These are phyloP conservation scores for Paradisaea rubra DNA, from an alignment of 2,113 vertebrate genomes.

Conservation along the genomic window DNA sequence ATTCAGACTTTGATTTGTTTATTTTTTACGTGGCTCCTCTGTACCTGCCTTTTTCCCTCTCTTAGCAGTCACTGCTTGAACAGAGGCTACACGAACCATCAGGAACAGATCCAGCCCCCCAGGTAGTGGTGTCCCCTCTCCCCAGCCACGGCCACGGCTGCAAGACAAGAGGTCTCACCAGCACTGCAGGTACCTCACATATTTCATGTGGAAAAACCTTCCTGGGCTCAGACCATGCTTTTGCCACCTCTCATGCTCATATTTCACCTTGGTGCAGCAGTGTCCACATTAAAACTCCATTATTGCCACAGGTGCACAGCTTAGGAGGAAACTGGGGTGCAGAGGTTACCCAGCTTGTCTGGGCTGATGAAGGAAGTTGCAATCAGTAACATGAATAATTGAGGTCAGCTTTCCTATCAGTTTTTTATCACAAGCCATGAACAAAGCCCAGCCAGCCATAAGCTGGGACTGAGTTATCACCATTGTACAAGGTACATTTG, in stretches of 20 bases:
- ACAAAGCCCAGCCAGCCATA: not conserved
- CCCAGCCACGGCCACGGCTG: fast-evolving
- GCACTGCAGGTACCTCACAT: not conserved
- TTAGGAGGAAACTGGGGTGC: not conserved
- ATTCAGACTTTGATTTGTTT: not conserved
- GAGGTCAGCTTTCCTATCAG: not conserved
- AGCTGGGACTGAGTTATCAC: not conserved
- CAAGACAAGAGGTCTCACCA: fast-evolving
- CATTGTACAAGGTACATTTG: not conserved
- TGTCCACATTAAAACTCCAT: not conserved
- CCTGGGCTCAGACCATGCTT: not conserved
- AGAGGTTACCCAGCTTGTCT: not conserved
- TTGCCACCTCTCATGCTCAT: not conserved
- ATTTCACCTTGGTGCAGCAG: not conserved
- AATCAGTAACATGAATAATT: not conserved
- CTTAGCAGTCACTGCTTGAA: not conserved
- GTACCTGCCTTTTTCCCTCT: not conserved
- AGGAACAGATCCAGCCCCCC: not conserved
- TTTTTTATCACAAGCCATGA: not conserved
- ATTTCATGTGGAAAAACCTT: not conserved
- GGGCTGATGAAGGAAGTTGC: not conserved
- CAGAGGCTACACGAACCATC: fast-evolving
- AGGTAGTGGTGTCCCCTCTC: not conserved
- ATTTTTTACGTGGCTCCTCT: not conserved
- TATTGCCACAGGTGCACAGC: not conserved